These are phyloP conservation scores for Drosophila ananassae DNA, from an alignment of 1,140 invertebrate species.

Conservation along the genomic window DNA sequence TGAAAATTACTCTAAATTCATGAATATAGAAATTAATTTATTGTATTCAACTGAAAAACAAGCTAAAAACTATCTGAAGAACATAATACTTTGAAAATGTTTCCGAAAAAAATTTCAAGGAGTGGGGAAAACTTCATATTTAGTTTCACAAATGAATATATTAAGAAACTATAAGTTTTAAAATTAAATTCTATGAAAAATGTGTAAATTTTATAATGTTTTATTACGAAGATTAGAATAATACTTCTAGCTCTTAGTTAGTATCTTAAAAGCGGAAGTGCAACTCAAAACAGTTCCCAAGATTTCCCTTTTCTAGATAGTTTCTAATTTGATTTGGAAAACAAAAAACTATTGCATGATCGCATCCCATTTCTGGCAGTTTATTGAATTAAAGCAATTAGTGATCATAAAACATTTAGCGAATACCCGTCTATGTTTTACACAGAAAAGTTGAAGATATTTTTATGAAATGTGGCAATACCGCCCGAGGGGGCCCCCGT, in stretches of 20 bases:
- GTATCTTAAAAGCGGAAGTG: background rate
- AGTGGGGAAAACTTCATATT: too few species aligned
- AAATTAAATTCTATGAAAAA: too few species aligned
- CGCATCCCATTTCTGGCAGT: conserved; percentile 11
- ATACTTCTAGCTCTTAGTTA: background rate
- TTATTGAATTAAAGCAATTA: conserved; percentile 41
- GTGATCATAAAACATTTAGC: conserved; percentile 5
- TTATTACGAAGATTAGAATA: too few species aligned
- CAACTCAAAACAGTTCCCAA: background rate
- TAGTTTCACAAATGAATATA: too few species aligned
- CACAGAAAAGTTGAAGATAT: conserved; percentile 1
- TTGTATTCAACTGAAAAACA: too few species aligned
- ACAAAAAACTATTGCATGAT: background rate
- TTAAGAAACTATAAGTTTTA: too few species aligned
- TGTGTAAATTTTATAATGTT: too few species aligned
- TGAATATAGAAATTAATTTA: too few species aligned
- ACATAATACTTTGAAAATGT: too few species aligned
- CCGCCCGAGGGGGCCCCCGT: background rate
- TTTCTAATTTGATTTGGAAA: background rate
- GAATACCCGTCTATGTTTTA: background rate
- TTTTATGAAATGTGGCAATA: background rate
- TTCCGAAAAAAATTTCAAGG: too few species aligned
- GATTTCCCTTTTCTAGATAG: background rate
- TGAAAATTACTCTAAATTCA: too few species aligned
- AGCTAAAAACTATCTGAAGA: too few species aligned